phyloP scores from a whole-genome alignment of 2,797 vertebrate genomes.

The Psittacula echo region DNA sequence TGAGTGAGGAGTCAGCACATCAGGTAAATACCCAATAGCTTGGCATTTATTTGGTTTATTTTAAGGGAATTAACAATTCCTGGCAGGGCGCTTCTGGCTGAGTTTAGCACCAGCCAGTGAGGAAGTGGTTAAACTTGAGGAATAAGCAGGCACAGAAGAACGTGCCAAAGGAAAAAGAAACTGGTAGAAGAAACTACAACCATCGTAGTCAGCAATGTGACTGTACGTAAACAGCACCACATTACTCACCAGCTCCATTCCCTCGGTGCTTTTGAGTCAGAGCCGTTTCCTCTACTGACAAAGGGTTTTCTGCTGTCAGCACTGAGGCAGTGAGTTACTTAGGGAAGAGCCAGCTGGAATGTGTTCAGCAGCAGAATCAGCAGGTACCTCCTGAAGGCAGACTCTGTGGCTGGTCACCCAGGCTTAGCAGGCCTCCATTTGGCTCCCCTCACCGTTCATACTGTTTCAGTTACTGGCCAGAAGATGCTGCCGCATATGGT shows the following conservation, averaged over 20 bases:
- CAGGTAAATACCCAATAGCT: not conserved
- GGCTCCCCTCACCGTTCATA: not conserved
- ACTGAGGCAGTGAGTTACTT: not conserved
- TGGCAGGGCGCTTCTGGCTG: not conserved
- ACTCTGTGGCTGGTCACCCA: not conserved
- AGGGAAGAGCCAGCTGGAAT: not conserved
- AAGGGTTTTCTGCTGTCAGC: not conserved
- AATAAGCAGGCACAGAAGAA: not conserved
- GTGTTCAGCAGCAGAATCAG: constrained; percentile 10
- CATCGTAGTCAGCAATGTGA: not conserved
- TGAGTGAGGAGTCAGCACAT: not conserved
- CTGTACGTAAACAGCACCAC: not conserved
- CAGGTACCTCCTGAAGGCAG: not conserved
- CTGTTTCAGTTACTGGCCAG: not conserved
- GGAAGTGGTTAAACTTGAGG: not conserved
- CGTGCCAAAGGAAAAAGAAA: not conserved
- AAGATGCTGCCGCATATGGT: not conserved
- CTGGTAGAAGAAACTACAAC: not conserved
- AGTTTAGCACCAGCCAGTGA: not conserved
- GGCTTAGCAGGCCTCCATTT: not conserved
- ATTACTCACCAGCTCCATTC: not conserved
- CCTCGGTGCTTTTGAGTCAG: constrained; percentile 34
- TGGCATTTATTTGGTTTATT: not conserved
- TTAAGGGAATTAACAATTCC: not conserved
- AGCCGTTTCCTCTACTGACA: not conserved